Conservation (phyloP, 30 jellyfish, hydroid and myxozoan species). For the Hydractinia echinata region DNA sequence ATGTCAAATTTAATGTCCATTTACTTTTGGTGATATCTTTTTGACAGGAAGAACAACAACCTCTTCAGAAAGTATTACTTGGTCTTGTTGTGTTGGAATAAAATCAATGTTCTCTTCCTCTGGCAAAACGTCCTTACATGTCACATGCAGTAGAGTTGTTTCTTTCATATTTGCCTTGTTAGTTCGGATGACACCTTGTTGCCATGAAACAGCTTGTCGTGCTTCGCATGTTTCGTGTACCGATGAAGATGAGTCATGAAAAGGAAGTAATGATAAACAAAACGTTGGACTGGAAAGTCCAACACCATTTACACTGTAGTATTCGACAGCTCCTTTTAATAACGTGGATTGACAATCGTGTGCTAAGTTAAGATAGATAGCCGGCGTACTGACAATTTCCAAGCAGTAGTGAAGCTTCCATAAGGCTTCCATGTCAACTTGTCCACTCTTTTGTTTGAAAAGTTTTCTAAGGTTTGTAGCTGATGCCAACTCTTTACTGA, state of each 20-base stretch:
- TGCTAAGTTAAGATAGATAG: constrained; percentile 23
- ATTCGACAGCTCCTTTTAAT: constrained; percentile 32
- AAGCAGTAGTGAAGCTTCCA: constrained; percentile 33
- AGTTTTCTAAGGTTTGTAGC: constrained; percentile 26
- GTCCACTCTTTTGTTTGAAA: constrained; percentile 1
- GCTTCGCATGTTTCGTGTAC: constrained; percentile 27
- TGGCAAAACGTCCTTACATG: neutral
- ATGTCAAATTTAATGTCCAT: neutral
- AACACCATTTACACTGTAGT: constrained; percentile 10
- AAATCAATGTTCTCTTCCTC: constrained; percentile 20
- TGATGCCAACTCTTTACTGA: constrained; percentile 20
- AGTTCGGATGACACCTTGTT: constrained; percentile 1
- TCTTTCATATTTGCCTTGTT: constrained; percentile 28
- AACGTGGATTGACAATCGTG: constrained; percentile 25
- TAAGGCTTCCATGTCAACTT: constrained; percentile 3
- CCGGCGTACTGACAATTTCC: constrained; percentile 32
- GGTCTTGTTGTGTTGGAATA: constrained; percentile 5
- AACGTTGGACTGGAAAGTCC: constrained; percentile 20
- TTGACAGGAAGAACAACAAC: constrained; percentile 9
- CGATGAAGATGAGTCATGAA: constrained; percentile 30
- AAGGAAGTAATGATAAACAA: constrained; percentile 22
- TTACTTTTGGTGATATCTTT: neutral
- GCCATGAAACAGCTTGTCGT: constrained; percentile 25
- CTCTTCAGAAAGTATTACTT: constrained; percentile 6
- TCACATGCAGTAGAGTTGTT: constrained; percentile 2